Base-by-base conservation (phyloP, 2,797 vertebrate species). In the Chelonia mydas region DNA sequence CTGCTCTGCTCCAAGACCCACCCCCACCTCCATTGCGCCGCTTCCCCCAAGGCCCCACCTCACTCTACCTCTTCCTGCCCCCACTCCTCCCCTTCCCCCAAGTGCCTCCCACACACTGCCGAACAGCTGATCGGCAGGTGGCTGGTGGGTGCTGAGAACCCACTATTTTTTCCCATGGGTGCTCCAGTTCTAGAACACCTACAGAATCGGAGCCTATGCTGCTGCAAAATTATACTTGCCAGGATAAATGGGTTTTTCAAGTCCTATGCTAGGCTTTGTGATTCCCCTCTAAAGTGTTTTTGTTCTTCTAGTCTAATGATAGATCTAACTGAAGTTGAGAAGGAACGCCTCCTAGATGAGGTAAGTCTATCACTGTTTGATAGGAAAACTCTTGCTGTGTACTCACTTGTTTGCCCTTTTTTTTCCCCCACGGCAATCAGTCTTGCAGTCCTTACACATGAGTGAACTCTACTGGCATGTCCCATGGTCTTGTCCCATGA, bases 261-360 rank as follows among this genome's bases (percentile, higher is more conserved):
- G 4, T 88, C 92, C 54, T 90, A 3, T 37, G 7, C 50, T 84
- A 25, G 4, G 9, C 37, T 41, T 90, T 92, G 50, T 47, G 11
- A 17, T 82, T 72, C 65, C 83, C 85, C 17, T 12, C 81, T 96
- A 85, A 95, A 90, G 47, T 78, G 27, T 28, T 41, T 1, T 77
- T 86, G 11, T 77, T 77, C 1, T 50, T 81, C 76, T 97, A 99
- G 99, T 92, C 95, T 99, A 90, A 91, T 86, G 95, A 98, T 99
- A 89, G 98, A 99, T 94, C 51, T 99, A 86, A 93, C 89, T 21
- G 99, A 99, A 97, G 97, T 99, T 11, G 97, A 99, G 97, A 99
- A 99, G 97, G 98, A 99, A 15, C 98, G 98, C 96, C 98, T 98
- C 87, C 98, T 99, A 11, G 99, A 99, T 83, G 98, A 99, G 98